These are phyloP conservation scores for Odontamblyopus lacepedii DNA, from an alignment of 2,797 vertebrate genomes.

Conservation along the genomic window DNA sequence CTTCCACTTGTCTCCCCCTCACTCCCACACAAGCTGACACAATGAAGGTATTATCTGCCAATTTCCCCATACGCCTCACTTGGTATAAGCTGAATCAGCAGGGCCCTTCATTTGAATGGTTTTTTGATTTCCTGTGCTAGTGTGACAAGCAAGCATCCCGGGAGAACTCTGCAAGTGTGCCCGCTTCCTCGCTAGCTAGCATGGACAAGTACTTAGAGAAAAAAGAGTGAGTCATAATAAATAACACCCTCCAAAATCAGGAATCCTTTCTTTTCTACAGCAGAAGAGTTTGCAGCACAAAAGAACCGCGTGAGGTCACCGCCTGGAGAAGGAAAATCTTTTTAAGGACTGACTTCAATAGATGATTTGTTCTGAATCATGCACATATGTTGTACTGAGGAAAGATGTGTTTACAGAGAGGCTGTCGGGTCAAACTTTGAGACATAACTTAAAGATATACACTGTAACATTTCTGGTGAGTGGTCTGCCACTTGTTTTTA, in stretches of 20 bases:
- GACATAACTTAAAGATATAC: neutral
- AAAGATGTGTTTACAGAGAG: conserved; percentile 8
- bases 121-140: conserved; percentile 47
- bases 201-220: conserved; percentile 30
- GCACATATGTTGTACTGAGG: conserved; percentile 6
- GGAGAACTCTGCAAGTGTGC: conserved; percentile 18
- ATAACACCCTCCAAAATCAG: conserved; percentile 36
- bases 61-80: conserved; percentile 34
- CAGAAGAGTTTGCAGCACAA: conserved; percentile 35
- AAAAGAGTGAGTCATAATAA: conserved; percentile 41
- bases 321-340: conserved; percentile 8
- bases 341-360: conserved; percentile 6
- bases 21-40: conserved; percentile 12
- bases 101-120: conserved; percentile 48
- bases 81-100: conserved; percentile 51
- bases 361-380: conserved; percentile 7
- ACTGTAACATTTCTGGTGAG: no score
- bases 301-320: conserved; percentile 9
- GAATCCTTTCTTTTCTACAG: conserved; percentile 21
- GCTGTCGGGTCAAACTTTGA: conserved; percentile 16
- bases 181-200: conserved; percentile 2
- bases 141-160: conserved; percentile 40
- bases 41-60: conserved; percentile 38
- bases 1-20: conserved; percentile 12
- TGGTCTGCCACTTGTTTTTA: no score